Evolutionary conservation across 2,797 vertebrate genomes (phyloP), one percentile per base, ranked within the genome.

Genomic region (Hydrolagus colliei): DNA sequence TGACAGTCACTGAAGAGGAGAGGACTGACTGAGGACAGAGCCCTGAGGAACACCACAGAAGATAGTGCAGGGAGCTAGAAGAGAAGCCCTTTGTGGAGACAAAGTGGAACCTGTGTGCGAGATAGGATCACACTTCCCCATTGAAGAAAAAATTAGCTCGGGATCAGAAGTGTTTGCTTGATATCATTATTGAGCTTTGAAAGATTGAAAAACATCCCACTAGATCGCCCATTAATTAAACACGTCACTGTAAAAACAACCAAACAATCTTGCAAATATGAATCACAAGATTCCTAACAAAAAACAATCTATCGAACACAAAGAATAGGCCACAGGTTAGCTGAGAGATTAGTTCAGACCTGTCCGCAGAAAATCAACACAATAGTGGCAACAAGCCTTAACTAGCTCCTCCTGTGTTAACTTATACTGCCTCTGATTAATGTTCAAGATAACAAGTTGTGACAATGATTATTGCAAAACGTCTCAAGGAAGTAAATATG

Each of bases 191-290:
- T 4, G 72, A 32, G 20, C 65, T 84, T 68, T 5, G 35, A 84
- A 68, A 68, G 32, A 3, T 65, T 71, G 79, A 27, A 67, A 27
- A 82, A 68, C 61, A 7, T n/a, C 59, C n/a, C n/a, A 6, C 62
- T 22, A n/a, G 12, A 16, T 79, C 61, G 27, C 12, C 77, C 32
- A 63, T 67, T 82, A 68, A 65, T 82, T 63, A 82, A 82, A 65
- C 27, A 82, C 27, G 32, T 82, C 78, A 32, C 41, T 52, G 41
- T 52, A 52, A 52, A 3, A 52, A 52, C 41, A 52, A 27, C 14
- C 62, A 32, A 32, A 65, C 35, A 27, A 68, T 18, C 67, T 32
- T 65, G 62, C 67, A 32, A 68, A 82, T 67, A 82, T 68, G 67
- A 82, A 68, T 82, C 14, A 67, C 14, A 35, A 9, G 22, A n/a